phyloP scores from a whole-genome alignment of 2,888 invertebrate species.

The Perizoma flavofasciatum region DNA sequence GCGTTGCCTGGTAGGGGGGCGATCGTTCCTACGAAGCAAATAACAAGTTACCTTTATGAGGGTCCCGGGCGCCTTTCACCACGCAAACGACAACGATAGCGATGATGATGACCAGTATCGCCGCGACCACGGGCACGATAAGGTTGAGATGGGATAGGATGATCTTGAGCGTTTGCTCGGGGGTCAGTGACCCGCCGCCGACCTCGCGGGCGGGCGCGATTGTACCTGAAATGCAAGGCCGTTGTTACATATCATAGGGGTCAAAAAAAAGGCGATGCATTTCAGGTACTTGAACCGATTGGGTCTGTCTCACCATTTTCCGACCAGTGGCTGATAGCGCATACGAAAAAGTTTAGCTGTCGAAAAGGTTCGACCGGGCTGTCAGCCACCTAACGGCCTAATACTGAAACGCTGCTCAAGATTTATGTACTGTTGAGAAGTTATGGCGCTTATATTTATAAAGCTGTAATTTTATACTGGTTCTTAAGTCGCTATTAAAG shows the following conservation, averaged over 20 bases:
- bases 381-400: too few species aligned
- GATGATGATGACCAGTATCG: slow-evolving; percentile 95
- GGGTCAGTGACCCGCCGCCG: slow-evolving; percentile 86
- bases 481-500: too few species aligned
- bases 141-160: slow-evolving; percentile 96
- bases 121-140: slow-evolving; percentile 96
- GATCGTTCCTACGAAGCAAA: slow-evolving; percentile 87
- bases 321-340: too few species aligned
- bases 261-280: slow-evolving; percentile 68
- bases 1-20: slow-evolving; percentile 89
- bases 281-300: slow-evolving; percentile 67
- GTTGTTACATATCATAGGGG: slow-evolving; percentile 28
- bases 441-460: too few species aligned
- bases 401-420: too few species aligned
- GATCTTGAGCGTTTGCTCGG: slow-evolving; percentile 93
- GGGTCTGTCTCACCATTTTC: not conserved
- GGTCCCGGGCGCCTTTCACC: slow-evolving; percentile 92
- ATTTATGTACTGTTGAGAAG: too few species aligned
- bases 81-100: slow-evolving; percentile 97
- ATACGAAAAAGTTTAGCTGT: too few species aligned
- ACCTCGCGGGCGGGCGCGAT: slow-evolving; percentile 94
- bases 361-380: too few species aligned
- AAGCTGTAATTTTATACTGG: too few species aligned
- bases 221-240: slow-evolving; percentile 93
- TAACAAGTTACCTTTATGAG: slow-evolving; percentile 89